Evolutionary conservation across 2,797 vertebrate genomes (phyloP).

Genomic region (Anguilla megastoma): DNA sequence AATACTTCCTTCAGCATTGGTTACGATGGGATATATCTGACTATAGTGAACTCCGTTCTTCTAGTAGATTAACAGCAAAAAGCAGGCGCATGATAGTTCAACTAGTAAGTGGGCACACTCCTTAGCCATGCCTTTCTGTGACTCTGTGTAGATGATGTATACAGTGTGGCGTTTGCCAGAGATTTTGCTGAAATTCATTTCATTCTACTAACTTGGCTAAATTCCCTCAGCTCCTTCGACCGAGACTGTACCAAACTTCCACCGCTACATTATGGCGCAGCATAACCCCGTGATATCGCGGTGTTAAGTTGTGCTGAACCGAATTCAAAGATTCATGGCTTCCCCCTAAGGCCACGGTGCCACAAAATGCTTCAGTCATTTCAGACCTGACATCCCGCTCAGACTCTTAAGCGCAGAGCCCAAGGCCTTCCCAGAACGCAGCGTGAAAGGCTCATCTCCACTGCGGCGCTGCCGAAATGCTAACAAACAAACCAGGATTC

Average conservation of each 20-base stretch:
- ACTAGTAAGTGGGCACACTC: background rate
- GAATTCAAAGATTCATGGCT: background rate
- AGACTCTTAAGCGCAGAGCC: background rate
- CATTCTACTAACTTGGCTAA: background rate
- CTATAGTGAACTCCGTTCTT: background rate
- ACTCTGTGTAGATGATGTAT: background rate
- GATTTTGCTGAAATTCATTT: background rate
- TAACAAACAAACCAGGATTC: background rate
- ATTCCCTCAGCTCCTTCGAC: background rate
- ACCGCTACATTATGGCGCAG: background rate
- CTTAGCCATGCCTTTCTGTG: background rate
- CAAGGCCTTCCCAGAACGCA: background rate
- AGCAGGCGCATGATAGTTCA: background rate
- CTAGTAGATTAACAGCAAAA: background rate
- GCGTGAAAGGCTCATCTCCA: background rate
- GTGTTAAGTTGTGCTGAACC: background rate
- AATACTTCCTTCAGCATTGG: background rate
- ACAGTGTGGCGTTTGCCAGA: background rate
- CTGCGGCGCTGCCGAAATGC: background rate
- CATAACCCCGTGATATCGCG: background rate
- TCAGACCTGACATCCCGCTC: background rate
- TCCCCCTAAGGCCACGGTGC: background rate
- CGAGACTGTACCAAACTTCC: background rate
- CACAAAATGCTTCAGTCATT: background rate
- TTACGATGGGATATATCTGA: background rate